phyloP scores from a whole-genome alignment of 2,888 invertebrate genomes.

The Beris morrisii region DNA sequence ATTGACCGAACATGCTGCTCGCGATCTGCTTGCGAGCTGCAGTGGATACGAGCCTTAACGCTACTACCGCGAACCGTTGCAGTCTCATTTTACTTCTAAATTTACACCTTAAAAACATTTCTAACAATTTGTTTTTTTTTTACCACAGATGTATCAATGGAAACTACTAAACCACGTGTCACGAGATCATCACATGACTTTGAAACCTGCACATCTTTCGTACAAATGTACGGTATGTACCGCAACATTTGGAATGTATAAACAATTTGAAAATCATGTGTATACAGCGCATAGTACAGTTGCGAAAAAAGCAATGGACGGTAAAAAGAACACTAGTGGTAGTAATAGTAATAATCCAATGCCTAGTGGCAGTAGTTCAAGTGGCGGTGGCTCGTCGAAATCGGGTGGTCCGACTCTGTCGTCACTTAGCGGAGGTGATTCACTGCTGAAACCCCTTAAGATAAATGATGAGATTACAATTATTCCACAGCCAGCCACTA shows the following conservation, averaged over 20 bases:
- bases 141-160: conserved; percentile 86
- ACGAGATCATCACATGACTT: conserved; percentile 85
- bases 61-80: too few species aligned
- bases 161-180: conserved; percentile 90
- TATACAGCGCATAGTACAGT: conserved; percentile 91
- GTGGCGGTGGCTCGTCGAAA: conserved; percentile 44
- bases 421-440: conserved; percentile 57
- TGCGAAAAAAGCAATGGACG: conserved; percentile 82
- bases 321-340: conserved; percentile 57
- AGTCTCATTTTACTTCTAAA: conserved; percentile 39
- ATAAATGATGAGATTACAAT: conserved; percentile 89
- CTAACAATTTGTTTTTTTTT: conserved; percentile 37
- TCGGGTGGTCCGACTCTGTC: conserved; percentile 45
- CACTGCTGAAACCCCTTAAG: conserved; percentile 76
- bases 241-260: conserved; percentile 93
- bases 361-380: conserved; percentile 43
- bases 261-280: conserved; percentile 91
- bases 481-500: conserved; percentile 76
- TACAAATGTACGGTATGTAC: conserved; percentile 96
- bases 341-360: conserved; percentile 35
- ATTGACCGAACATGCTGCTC: too few species aligned
- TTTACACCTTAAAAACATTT: not conserved
- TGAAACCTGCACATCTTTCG: conserved; percentile 90
- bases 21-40: too few species aligned
- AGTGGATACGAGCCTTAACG: too few species aligned